These are phyloP conservation scores for Pangasius krempfi DNA, from an alignment of 2,797 vertebrate genomes.

Conservation along the genomic window DNA sequence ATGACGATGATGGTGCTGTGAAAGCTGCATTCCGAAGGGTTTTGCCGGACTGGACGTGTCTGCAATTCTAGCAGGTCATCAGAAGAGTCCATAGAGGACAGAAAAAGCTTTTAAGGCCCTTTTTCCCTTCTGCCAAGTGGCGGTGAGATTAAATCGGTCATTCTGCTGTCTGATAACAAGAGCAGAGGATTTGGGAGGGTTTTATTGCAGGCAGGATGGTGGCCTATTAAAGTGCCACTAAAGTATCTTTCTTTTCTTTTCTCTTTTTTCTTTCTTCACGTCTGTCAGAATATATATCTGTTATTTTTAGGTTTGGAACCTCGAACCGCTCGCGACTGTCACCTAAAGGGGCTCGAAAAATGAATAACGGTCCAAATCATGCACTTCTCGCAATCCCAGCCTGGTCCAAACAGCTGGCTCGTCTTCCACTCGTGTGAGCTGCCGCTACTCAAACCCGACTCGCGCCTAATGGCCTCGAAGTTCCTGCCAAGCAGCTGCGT, in stretches of 20 bases:
- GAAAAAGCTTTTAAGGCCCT: not conserved
- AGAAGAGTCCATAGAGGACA: not conserved
- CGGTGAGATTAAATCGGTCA: slow-evolving; percentile 17
- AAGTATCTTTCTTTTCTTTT: not conserved
- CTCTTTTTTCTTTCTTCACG: not conserved
- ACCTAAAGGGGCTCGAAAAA: not conserved
- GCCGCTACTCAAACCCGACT: not conserved
- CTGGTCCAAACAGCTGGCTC: not conserved
- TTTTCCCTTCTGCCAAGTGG: not conserved
- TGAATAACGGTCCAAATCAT: not conserved
- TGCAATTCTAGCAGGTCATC: not conserved
- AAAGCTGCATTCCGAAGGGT: too few relatives aligned
- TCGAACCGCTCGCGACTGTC: not conserved
- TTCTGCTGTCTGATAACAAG: not conserved
- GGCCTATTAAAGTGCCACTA: slow-evolving; percentile 7
- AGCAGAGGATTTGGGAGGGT: slow-evolving; percentile 18
- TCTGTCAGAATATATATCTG: not conserved
- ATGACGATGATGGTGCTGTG: not conserved
- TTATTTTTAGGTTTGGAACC: not conserved
- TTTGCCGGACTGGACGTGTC: not conserved
- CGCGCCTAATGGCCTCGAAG: not conserved
- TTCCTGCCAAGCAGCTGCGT: not conserved
- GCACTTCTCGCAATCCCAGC: not conserved
- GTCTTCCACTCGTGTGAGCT: not conserved
- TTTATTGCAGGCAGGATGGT: not conserved